Evolutionary conservation across 2,888 invertebrate genomes (phyloP).

Genomic region (Xestia sexstrigata): DNA sequence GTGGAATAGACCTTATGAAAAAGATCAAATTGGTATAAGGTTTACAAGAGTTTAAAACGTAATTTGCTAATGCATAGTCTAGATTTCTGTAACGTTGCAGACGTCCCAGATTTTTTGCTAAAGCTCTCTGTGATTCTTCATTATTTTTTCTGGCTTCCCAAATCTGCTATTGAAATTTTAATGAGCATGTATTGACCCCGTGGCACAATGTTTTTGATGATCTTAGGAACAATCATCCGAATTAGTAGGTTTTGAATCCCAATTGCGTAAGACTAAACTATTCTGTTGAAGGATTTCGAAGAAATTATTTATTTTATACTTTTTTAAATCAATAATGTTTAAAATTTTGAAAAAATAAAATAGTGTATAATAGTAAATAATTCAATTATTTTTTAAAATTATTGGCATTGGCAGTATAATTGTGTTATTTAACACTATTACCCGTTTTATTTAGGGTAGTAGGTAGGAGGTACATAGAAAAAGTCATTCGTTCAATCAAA

Average conservation of each 20-base stretch:
- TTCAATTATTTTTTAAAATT: not conserved
- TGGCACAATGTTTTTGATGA: too few species aligned
- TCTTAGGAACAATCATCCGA: not conserved
- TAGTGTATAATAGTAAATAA: too few species aligned
- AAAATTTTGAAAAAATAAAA: not conserved
- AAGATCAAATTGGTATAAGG: not conserved
- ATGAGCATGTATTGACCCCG: not conserved
- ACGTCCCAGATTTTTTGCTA: too few species aligned
- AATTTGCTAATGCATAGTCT: not conserved
- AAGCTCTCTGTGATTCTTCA: not conserved
- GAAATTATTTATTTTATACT: not conserved
- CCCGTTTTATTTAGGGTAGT: not conserved
- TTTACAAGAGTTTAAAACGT: not conserved
- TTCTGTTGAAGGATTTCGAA: not conserved
- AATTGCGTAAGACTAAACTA: not conserved
- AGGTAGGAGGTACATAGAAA: not conserved
- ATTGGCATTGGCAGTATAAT: not conserved
- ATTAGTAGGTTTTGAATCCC: not conserved
- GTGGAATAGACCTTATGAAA: not conserved
- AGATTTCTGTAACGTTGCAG: not conserved
- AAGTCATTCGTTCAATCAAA: not conserved
- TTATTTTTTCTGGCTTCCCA: not conserved
- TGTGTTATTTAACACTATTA: not conserved
- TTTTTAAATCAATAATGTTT: too few species aligned
- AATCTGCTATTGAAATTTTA: not conserved